These are phyloP conservation scores for Rallus limicola DNA, from an alignment of 2,113 vertebrate species.

Conservation along the genomic window DNA sequence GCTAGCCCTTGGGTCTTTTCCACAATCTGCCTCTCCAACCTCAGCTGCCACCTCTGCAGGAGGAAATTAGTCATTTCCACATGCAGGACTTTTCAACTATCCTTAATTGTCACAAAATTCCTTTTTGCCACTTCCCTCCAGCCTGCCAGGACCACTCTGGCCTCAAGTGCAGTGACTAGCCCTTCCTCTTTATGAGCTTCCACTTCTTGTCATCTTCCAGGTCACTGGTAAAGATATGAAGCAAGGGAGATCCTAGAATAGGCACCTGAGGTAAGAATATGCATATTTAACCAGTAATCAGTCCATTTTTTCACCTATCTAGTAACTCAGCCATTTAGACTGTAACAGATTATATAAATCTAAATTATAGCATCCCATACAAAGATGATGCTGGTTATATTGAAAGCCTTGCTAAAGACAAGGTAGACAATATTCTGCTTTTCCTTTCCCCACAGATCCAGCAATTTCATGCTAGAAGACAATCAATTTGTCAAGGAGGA, in stretches of 20 bases:
- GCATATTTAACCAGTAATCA: not conserved
- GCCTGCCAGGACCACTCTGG: not conserved
- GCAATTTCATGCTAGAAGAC: not conserved
- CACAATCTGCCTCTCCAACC: not conserved
- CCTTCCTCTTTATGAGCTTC: fast-evolving
- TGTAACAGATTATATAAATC: not conserved
- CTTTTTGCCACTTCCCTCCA: not conserved
- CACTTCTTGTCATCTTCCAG: not conserved
- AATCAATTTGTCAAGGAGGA: not conserved
- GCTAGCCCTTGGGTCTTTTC: not conserved
- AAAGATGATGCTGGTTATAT: not conserved
- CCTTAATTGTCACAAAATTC: not conserved
- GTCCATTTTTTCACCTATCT: not conserved
- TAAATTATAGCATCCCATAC: not conserved
- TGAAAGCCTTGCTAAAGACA: not conserved
- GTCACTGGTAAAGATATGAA: not conserved
- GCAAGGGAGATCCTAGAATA: not conserved
- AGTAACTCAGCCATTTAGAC: not conserved
- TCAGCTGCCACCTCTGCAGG: not conserved
- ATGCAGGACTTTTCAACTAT: not conserved
- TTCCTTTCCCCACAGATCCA: not conserved
- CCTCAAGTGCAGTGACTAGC: not conserved
- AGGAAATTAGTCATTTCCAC: not conserved
- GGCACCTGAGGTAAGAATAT: not conserved
- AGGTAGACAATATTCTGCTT: not conserved